Evolutionary conservation across 1,140 invertebrate genomes (phyloP), one percentile per base, ranked within the genome.

Genomic region (Zeugodacus cucurbitae): DNA sequence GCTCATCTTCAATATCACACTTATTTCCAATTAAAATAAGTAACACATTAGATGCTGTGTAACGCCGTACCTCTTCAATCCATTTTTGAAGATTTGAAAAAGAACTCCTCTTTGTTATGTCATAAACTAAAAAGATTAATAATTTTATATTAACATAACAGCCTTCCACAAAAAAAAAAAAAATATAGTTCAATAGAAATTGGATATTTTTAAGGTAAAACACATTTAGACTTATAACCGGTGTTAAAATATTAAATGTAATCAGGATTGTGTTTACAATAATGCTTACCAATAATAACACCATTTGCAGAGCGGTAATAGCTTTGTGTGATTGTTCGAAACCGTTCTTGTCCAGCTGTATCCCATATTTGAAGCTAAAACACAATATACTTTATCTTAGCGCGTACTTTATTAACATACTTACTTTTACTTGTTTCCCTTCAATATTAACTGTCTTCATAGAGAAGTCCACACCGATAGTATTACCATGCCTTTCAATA

Each of bases 401-500:
- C 34, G 85, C 11, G 4, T 54, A 29, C 17, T 57, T 82, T 67
- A 26, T 44, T 0, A 20, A 26, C 1, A 20, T 86, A 32, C 90
- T 93, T 94, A 98, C 98, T 96, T 99, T 99, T 88, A 99, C 96
- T 95, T 96, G 96, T 94, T 99, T 99, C 22, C 97, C 97, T 94
- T 99, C 98, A 78, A 99, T 96, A 87, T 97, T 95, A 11, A 99
- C 95, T 34, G 98, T 98, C 95, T 99, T 99, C 98, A 99, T 99
- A 88, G 97, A 98, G 94, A 99, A 99, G 94, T 99, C 98, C 41
- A 99, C 98, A 85, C 98, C 98, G 91, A 99, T 99, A 37, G 98
- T 99, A 92, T 97, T 98, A 32, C 97, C 97, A 94, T 99, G 98
- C 90, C 96, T 95, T 94, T 99, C 98, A 88, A 98, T 96, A 93